Conservation (phyloP, 2,888 invertebrate species). For the Venusia cambrica region DNA sequence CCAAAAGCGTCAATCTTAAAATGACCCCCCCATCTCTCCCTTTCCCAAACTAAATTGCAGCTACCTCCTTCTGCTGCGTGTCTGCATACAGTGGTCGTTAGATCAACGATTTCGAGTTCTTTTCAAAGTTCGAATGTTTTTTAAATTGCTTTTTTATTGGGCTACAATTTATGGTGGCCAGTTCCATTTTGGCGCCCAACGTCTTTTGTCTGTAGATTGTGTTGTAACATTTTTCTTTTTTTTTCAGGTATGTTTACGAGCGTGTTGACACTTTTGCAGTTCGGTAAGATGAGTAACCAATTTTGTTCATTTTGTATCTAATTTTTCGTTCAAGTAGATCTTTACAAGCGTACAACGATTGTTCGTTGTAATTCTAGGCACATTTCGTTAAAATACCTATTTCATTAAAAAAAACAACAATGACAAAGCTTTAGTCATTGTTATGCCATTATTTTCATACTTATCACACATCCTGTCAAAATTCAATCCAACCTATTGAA, state of each 20-base stretch:
- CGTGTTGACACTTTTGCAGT: conserved; percentile 28
- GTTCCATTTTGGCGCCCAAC: conserved; percentile 65
- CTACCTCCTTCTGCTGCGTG: conserved; percentile 26
- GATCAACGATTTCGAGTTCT: conserved; percentile 44
- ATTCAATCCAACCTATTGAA: conserved; percentile 12
- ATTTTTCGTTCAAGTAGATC: too few relatives aligned
- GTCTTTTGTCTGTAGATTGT: conserved; percentile 32
- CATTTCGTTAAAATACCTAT: too few relatives aligned
- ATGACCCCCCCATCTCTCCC: conserved; percentile 38
- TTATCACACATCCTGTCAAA: conserved; percentile 17
- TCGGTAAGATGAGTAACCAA: conserved; percentile 21
- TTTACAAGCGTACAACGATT: too few relatives aligned
- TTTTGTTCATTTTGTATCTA: conserved; percentile 20
- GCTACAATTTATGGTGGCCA: conserved; percentile 66
- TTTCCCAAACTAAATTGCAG: conserved; percentile 30
- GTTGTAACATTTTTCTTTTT: conserved; percentile 31
- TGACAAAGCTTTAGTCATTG: too few relatives aligned
- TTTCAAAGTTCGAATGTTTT: conserved; percentile 70
- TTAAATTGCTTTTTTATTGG: conserved; percentile 78
- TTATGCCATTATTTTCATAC: too few relatives aligned
- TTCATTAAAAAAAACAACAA: too few relatives aligned
- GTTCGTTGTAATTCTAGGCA: too few relatives aligned
- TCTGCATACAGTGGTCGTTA: conserved; percentile 39
- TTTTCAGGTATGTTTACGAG: conserved; percentile 32
- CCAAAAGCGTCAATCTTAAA: conserved; percentile 37